These are phyloP conservation scores for Campylorhamphus procurvoides DNA, from an alignment of 2,113 vertebrate genomes.

Conservation along the genomic window DNA sequence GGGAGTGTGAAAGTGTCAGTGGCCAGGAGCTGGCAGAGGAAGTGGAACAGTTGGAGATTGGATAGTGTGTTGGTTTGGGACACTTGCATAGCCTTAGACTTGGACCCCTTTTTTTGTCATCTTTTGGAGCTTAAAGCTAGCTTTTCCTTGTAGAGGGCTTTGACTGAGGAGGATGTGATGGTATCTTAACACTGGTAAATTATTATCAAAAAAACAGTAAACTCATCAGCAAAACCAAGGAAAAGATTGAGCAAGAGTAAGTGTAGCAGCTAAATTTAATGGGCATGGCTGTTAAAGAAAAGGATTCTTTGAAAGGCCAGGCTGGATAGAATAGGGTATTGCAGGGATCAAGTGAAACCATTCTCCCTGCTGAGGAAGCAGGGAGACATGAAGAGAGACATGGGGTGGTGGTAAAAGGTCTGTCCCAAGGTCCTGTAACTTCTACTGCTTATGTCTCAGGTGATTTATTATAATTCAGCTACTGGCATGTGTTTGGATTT, in stretches of 20 bases:
- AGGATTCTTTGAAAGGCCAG: background rate
- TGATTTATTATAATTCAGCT: background rate
- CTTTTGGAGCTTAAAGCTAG: background rate
- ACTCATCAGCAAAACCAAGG: background rate
- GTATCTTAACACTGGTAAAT: background rate
- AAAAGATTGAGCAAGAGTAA: background rate
- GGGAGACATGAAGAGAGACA: background rate
- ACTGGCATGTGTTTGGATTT: background rate
- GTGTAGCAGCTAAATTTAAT: background rate
- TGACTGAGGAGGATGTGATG: background rate
- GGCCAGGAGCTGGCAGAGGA: background rate
- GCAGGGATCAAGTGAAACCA: background rate
- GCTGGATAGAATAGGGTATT: background rate
- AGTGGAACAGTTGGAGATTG: background rate
- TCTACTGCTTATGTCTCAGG: background rate
- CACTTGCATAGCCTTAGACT: background rate
- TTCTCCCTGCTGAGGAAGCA: background rate
- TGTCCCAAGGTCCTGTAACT: background rate
- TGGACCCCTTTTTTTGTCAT: background rate
- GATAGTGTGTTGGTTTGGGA: background rate
- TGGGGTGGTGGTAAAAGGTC: background rate
- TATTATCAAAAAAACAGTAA: background rate
- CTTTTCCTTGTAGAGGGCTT: background rate
- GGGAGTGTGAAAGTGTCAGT: background rate
- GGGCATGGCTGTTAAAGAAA: background rate